Percentiles rank a stretch among this genome's conserved stretches.
Evolutionary conservation across 1,140 invertebrate species (phyloP).

Genomic region (Leptonema lineaticorne): DNA sequence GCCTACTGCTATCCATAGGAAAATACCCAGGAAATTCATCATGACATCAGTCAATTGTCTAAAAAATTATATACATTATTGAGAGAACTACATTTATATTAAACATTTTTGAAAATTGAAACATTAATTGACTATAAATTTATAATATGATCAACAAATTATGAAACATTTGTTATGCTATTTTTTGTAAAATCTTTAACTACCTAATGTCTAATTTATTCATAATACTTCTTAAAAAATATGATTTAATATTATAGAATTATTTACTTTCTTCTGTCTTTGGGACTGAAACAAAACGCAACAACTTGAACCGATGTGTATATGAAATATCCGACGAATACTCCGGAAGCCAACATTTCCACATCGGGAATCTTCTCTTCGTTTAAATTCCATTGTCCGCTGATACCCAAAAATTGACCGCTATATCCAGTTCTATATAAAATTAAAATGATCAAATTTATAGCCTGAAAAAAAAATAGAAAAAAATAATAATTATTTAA

Average conservation of each 20-base stretch:
- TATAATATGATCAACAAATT: too few species aligned
- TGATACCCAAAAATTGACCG: constrained; percentile 78
- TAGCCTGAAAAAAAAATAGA: constrained; percentile 58
- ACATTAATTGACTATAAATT: too few species aligned
- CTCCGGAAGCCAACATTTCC: constrained; percentile 81
- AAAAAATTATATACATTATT: too few species aligned
- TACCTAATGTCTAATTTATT: background rate
- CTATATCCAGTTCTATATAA: constrained; percentile 79
- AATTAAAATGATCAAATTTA: constrained; percentile 78
- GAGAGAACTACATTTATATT: too few species aligned
- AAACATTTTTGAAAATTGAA: too few species aligned
- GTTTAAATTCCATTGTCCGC: constrained; percentile 85
- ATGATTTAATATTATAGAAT: background rate
- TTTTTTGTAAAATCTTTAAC: background rate
- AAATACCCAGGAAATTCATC: constrained; percentile 82
- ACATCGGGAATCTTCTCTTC: constrained; percentile 82
- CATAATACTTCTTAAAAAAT: background rate
- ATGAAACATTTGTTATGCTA: too few species aligned
- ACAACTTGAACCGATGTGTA: constrained; percentile 72
- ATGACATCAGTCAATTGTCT: constrained; percentile 73
- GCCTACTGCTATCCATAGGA: constrained; percentile 80
- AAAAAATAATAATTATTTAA: background rate
- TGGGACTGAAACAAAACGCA: constrained; percentile 71
- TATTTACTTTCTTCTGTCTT: constrained; percentile 69
- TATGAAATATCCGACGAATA: constrained; percentile 82